A percentile compares a stretch with the other conserved stretches of the same genome.
phyloP scores from a whole-genome alignment of 2,888 invertebrate species.

The Microctonus hyperodae region DNA sequence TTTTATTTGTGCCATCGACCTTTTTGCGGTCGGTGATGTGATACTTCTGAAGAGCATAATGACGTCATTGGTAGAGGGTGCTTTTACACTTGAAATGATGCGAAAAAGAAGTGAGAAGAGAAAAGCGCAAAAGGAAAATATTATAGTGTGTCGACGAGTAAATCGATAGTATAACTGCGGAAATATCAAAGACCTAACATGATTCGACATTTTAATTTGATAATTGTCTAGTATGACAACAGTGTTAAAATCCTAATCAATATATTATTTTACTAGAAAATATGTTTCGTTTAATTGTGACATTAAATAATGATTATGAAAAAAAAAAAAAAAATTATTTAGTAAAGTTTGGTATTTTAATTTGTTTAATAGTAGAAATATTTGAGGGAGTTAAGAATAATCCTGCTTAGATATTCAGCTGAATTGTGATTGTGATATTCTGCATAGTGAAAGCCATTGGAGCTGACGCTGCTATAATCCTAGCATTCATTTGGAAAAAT shows the following conservation, averaged over 20 bases:
- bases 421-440: conserved; percentile 4
- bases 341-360: neutral
- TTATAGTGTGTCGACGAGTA: neutral
- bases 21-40: conserved; percentile 6
- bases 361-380: neutral
- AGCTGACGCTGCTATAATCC: neutral
- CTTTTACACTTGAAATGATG: conserved; percentile 5
- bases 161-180: neutral
- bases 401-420: conserved; percentile 7
- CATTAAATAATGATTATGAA: neutral
- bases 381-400: neutral
- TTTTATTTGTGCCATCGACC: neutral
- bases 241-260: neutral
- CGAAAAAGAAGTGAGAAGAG: neutral
- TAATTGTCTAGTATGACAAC: neutral
- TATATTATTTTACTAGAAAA: neutral
- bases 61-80: neutral
- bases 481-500: conserved; percentile 9
- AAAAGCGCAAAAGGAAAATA: neutral
- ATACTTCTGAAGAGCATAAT: conserved; percentile 4
- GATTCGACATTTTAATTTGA: neutral
- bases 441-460: neutral
- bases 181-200: neutral
- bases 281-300: neutral
- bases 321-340: neutral